These are phyloP conservation scores for Tipula unca DNA, from an alignment of 2,888 invertebrate genomes.

Conservation along the genomic window DNA sequence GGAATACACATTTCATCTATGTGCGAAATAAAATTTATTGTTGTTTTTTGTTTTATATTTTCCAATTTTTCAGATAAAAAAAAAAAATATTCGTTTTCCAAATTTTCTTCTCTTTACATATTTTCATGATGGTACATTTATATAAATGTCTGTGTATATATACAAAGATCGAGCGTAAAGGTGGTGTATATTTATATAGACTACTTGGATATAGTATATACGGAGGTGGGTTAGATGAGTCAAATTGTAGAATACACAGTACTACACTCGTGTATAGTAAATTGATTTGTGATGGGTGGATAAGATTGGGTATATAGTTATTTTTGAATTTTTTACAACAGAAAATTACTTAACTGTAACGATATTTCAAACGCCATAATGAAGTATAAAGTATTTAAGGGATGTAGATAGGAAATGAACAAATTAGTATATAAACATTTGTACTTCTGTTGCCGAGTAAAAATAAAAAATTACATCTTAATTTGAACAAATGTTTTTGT, in stretches of 20 bases:
- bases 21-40: neutral
- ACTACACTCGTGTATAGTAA: neutral
- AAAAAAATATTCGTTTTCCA: neutral
- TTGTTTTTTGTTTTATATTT: neutral
- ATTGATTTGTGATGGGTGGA: constrained; percentile 8
- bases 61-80: neutral
- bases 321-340: neutral
- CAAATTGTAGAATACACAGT: neutral
- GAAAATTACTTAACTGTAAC: neutral
- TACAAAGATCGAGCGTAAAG: neutral
- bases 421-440: neutral
- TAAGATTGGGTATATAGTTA: neutral
- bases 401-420: neutral
- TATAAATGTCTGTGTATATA: too few species aligned
- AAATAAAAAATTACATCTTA: too few species aligned
- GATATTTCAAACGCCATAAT: neutral
- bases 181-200: neutral
- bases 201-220: neutral
- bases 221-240: neutral
- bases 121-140: neutral
- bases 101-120: neutral
- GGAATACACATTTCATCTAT: neutral
- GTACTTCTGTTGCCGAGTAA: too few species aligned
- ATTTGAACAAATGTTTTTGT: too few species aligned
- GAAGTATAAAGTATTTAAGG: neutral